These are phyloP conservation scores for Stegastes partitus DNA, from an alignment of 2,113 vertebrate genomes.

Conservation along the genomic window DNA sequence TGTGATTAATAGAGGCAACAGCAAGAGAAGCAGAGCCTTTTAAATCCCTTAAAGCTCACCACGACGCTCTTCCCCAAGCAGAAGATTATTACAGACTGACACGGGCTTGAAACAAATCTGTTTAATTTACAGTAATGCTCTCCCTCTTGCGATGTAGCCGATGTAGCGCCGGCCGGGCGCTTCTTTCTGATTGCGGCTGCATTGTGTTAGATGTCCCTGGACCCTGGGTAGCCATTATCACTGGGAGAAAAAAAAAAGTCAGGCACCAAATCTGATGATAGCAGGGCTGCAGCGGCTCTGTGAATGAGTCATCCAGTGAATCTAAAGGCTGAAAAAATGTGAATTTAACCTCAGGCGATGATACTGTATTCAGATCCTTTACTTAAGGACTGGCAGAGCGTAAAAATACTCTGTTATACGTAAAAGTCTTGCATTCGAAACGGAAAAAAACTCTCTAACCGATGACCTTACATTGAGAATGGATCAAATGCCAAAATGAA, in stretches of 20 bases:
- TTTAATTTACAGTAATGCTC: conserved; percentile 53
- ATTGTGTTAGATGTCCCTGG: neutral
- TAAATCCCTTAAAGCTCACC: conserved; percentile 74
- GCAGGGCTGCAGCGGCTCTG: neutral
- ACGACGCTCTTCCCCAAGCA: conserved; percentile 48
- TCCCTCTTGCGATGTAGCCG: neutral
- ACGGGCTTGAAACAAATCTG: conserved; percentile 59
- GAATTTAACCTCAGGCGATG: neutral
- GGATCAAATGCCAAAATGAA: neutral
- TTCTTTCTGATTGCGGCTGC: conserved; percentile 19
- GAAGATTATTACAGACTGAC: conserved; percentile 72
- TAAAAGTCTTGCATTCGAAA: no score
- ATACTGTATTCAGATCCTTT: no score
- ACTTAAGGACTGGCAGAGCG: neutral
- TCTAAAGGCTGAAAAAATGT: conserved; percentile 4
- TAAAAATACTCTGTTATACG: neutral
- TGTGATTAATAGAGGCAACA: conserved; percentile 68
- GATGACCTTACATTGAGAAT: neutral
- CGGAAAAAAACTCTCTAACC: neutral
- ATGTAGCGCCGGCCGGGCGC: neutral
- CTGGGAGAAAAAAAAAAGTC: conserved; percentile 15
- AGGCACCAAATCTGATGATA: conserved; percentile 11
- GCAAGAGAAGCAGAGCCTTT: conserved; percentile 49
- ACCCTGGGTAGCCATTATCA: conserved; percentile 5
- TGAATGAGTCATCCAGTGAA: conserved; percentile 23